phyloP scores from a whole-genome alignment of 2,888 invertebrate species.

The Diaperis boleti region DNA sequence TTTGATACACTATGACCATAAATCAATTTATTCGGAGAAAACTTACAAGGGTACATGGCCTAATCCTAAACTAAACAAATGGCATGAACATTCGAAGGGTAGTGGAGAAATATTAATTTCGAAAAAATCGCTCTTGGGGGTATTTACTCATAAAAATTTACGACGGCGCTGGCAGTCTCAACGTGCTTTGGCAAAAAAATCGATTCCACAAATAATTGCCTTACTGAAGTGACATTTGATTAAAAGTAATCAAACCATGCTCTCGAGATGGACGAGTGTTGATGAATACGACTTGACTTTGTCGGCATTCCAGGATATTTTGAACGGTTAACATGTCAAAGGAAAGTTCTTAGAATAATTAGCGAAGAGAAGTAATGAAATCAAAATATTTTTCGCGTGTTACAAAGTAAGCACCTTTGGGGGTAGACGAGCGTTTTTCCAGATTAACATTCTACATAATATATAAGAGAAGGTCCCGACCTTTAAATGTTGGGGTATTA shows the following conservation, averaged over 20 bases:
- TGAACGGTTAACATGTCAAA: conserved; percentile 1
- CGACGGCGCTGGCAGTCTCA: conserved; percentile 8
- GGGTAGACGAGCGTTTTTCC: conserved; percentile 9
- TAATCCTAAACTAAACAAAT: conserved; percentile 36
- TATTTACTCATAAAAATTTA: conserved; percentile 33
- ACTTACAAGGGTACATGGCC: conserved; percentile 23
- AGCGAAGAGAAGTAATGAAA: not conserved
- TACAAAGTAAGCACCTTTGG: conserved; percentile 3
- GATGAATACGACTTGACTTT: not conserved
- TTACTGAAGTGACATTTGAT: conserved; percentile 12
- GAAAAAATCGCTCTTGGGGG: conserved; percentile 28
- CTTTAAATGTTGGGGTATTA: too few relatives aligned
- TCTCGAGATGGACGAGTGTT: not conserved
- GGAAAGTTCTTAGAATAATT: not conserved
- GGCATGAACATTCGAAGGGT: conserved; percentile 34
- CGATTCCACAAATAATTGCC: conserved; percentile 21
- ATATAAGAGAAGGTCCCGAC: conserved; percentile 1
- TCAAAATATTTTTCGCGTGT: conserved; percentile 10
- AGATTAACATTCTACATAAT: conserved; percentile 8
- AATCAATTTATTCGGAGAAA: conserved; percentile 34
- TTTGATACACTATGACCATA: conserved; percentile 19
- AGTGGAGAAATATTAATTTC: conserved; percentile 38
- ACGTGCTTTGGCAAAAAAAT: conserved; percentile 15
- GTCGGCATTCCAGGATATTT: not conserved
- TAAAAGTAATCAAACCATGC: conserved; percentile 20